Base-by-base conservation (phyloP, 1,140 invertebrate genomes). In the Drosophila orena region DNA sequence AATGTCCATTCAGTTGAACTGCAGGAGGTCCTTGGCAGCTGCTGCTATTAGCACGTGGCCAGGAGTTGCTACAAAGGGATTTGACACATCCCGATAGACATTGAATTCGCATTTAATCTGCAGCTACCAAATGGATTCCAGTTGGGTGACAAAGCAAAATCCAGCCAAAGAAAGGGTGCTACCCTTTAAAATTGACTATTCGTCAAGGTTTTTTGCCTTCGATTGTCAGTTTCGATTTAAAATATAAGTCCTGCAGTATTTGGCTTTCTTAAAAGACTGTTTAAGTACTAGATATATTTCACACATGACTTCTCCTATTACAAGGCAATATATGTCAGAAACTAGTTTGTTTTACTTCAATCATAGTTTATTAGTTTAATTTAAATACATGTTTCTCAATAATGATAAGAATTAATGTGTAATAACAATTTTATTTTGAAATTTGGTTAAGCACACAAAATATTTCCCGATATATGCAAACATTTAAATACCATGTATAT, bases 101-200 rank as follows among this genome's bases (percentile, higher is more conserved):
- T 70, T 40, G 68, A 70, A 44, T 71, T 71, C 52, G 44, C 65
- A 70, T 70, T 57, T 70, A 57, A 57, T 70, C 64, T 49, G 66
- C 20, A 56, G 43, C 43, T 27, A 42, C 44, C 20, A 42, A 69
- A 69, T 56, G 64, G 49, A 49, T 70, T 71, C 46, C 43, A 17
- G 12, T 57, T 20, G 24, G 65, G 24, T 70, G 68, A 57, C 68
- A 70, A 49, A 69, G 17, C 34, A 56, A 35, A 70, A 47, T 56
- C 62, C 27, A 15, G 52, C 42, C 35, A 42, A 57, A 68, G n/a
- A 54, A 47, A 22, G 46, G 27, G 22, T 34, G 38, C 6, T 34
- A 40, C 12, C 47, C 49, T 24, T 46, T 24, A 35, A 66, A 69
- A 40, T 54, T 55, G 66, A 38, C 35, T 70, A 24, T 20, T 34